Conservation (phyloP, 1,140 invertebrate species). For the Bombus confusus region DNA sequence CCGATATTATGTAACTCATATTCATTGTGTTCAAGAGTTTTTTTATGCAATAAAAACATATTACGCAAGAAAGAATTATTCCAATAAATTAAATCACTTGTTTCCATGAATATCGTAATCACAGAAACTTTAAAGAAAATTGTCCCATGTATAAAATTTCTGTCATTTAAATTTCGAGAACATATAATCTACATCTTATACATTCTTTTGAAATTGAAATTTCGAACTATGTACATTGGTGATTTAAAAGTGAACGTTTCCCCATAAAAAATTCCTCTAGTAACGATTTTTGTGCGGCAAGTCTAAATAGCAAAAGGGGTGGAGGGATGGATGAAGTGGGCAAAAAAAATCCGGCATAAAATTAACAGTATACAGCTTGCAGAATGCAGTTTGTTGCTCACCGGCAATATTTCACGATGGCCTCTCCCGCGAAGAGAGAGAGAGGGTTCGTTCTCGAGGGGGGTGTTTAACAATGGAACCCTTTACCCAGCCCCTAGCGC, state of each 20-base stretch:
- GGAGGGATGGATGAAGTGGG: conserved; percentile 43
- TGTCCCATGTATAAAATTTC: background rate
- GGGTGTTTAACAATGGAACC: conserved; percentile 79
- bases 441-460: conserved; percentile 69
- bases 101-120: too few species aligned
- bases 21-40: background rate
- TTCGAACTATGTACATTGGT: too few species aligned
- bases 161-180: background rate
- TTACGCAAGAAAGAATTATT: too few species aligned
- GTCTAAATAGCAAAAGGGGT: background rate
- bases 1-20: background rate
- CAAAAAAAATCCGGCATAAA: conserved; percentile 79
- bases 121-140: too few species aligned
- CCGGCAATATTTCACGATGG: conserved; percentile 79
- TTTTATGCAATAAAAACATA: background rate
- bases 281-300: conserved; percentile 25
- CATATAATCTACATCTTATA: background rate
- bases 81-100: background rate
- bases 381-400: conserved; percentile 75
- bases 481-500: conserved; percentile 81
- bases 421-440: conserved; percentile 64
- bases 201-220: background rate
- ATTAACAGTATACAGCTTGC: conserved; percentile 79
- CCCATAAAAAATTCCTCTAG: background rate
- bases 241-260: background rate